Evolutionary conservation across 2,797 vertebrate species (phyloP), one percentile per base, ranked within the genome.

Genomic region (Tokudaia muenninki): DNA sequence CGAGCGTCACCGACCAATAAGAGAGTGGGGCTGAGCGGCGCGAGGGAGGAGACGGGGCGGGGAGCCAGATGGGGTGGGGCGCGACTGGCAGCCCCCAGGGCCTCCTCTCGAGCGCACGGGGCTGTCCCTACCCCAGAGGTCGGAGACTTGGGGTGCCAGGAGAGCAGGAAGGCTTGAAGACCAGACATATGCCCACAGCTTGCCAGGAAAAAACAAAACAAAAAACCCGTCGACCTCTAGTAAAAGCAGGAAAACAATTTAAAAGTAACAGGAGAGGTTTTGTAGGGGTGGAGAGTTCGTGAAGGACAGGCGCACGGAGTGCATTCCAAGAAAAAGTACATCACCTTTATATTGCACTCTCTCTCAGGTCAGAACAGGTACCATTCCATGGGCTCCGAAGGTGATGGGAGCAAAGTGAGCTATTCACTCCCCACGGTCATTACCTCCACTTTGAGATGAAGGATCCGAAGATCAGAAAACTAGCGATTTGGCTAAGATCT

Each of bases 1-100:
- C 83, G 24, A 70, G n/a, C 1, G 96, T 95, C 92, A 67, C 84
- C 92, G 96, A 84, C 98, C 98, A 98, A 98, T 98, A 86, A 67
- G 52, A 87, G 77, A 72, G 61, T 50, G 96, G 55, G 34, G 98
- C 94, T 90, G 88, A 96, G 92, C 17, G 5, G 67, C 0, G 70
- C n/a, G 9, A 13, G 2, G 74, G 29, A 9, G 13, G 80, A 90
- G 97, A 74, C 89, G 74, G 74, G 63, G 63, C 59, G 12, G 7
- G 50, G 44, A 21, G 57, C 26, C 12, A 13, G 11, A 19, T 2
- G 1, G 22, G 24, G 90, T 52, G 1, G 77, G 34, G 37, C 21
- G 6, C 24, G 12, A 8, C 83, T 41, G 63, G 41, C 26, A 26
- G 65, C 50, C 57, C 1, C 21, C 55, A 1, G 21, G 29, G 37